Conservation (phyloP, 92 coral and sea anemone species). For the Umimayanthus kanabou region DNA sequence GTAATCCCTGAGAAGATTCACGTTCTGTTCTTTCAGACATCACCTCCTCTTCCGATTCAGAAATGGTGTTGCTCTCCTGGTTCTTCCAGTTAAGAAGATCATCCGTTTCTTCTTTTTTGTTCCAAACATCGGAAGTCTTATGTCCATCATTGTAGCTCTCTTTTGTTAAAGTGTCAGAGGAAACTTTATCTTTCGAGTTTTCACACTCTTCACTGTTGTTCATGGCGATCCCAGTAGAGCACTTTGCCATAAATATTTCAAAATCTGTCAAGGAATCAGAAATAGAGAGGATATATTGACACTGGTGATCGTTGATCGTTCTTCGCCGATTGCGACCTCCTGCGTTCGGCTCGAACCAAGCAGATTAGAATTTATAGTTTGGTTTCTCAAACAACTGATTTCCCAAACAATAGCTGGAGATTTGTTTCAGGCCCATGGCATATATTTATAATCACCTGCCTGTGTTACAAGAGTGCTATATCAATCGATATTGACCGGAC, state of each 20-base stretch:
- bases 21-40: not conserved
- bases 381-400: slow-evolving; percentile 68
- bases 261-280: not conserved
- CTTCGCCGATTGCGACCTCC: slow-evolving; percentile 32
- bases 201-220: slow-evolving; percentile 14
- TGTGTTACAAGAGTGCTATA: slow-evolving; percentile 45
- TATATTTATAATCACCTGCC: slow-evolving; percentile 71
- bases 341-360: slow-evolving; percentile 21
- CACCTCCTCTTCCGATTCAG: not conserved
- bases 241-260: slow-evolving; percentile 23
- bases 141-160: not conserved
- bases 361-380: slow-evolving; percentile 65
- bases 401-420: slow-evolving; percentile 68
- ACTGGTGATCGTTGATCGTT: not conserved
- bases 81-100: not conserved
- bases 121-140: slow-evolving; percentile 8
- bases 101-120: slow-evolving; percentile 20
- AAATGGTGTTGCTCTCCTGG: not conserved
- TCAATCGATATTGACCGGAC: slow-evolving; percentile 64
- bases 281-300: not conserved
- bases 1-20: not conserved
- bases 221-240: not conserved
- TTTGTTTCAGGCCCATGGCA: slow-evolving; percentile 70
- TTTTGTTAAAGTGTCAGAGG: slow-evolving; percentile 16
- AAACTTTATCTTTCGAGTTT: slow-evolving; percentile 18